A percentile compares a stretch with the other conserved stretches of the same genome.
phyloP scores from a whole-genome alignment of 2,888 invertebrate species.

The Tholera decimalis region DNA sequence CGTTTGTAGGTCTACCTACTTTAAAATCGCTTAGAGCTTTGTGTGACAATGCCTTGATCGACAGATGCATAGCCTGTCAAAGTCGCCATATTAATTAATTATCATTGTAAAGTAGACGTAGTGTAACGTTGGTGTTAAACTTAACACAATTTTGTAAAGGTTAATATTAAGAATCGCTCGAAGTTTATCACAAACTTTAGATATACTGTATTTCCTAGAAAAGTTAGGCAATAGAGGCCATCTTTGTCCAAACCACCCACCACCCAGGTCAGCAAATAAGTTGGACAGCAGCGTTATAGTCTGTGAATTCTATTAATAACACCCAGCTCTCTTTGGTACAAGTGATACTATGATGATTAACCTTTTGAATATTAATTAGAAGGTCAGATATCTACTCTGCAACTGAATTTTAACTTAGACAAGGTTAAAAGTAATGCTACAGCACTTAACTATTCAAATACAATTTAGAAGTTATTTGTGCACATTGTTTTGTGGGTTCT shows the following conservation, averaged over 20 bases:
- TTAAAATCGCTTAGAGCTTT: not conserved
- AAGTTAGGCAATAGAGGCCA: not conserved
- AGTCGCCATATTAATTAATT: not conserved
- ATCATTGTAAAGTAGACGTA: not conserved
- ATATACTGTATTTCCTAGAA: not conserved
- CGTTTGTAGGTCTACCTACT: not conserved
- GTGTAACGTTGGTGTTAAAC: too few relatives aligned
- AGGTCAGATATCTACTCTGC: too few relatives aligned
- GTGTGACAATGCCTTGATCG: not conserved
- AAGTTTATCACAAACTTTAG: not conserved
- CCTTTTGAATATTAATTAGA: conserved; percentile 1
- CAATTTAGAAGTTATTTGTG: conserved; percentile 1
- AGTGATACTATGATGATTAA: not conserved
- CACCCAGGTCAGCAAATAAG: too few relatives aligned
- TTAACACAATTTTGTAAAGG: too few relatives aligned
- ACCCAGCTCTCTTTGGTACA: not conserved
- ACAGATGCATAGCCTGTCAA: not conserved
- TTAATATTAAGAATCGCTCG: too few relatives aligned
- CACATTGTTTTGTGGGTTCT: conserved; percentile 20
- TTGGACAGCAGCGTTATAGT: not conserved
- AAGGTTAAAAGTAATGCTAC: conserved; percentile 1
- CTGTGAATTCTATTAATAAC: not conserved
- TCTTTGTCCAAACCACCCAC: not conserved
- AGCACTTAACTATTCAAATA: conserved; percentile 1
- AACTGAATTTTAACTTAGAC: not conserved